Base-by-base conservation (phyloP, 2,888 invertebrate genomes). In the Agriopis aurantiaria region DNA sequence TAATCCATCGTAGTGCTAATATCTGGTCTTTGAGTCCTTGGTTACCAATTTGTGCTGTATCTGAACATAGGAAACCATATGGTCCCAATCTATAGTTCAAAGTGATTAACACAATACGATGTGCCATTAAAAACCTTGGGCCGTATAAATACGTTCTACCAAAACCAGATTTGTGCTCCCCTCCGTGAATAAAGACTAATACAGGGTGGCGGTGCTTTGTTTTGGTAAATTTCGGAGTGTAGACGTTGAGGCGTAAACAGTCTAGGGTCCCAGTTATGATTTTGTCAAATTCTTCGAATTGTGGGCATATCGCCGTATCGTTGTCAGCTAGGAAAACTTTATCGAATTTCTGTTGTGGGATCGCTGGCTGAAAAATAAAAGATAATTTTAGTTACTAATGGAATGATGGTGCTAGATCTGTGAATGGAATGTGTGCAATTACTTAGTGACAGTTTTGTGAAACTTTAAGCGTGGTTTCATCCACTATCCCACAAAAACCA, bases 161-260 rank as follows among this genome's bases (percentile, higher is more conserved):
- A 46, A 77, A 83, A 0, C 86, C 87, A 7, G 74, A 57, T 6
- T 72, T 65, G 40, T 85, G 85, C 0, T 78, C 78, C 7, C 86
- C 86, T 5, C 87, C 87, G 48, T 85, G 75, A 52, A 88, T 82
- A 79, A 81, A 86, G 4, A 87, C 79, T 23, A 88, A 65, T 1
- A 88, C 85, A 3, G 88, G 85, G 7, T 82, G 61, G 9, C 57
- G 55, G 10, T 69, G 67, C 12, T 67, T 52, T 8, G 45, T 17
- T 3, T 60, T 68, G 4, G 71, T 64, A 10, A 48, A 62, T 51
- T 79, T 77, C 2, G 95, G 95, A 3, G 95, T 93, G 80, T 95
- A 96, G 0, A 96, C 93, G 80, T 96, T 96, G 8, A 96, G 78
- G 72, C 94, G 95, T 0, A 96, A 89, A 69, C 96, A 96, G 77